Percentiles rank a stretch among this genome's conserved stretches.
These are phyloP conservation scores for Actenoides hombroni DNA, from an alignment of 2,113 vertebrate genomes.

Conservation along the genomic window DNA sequence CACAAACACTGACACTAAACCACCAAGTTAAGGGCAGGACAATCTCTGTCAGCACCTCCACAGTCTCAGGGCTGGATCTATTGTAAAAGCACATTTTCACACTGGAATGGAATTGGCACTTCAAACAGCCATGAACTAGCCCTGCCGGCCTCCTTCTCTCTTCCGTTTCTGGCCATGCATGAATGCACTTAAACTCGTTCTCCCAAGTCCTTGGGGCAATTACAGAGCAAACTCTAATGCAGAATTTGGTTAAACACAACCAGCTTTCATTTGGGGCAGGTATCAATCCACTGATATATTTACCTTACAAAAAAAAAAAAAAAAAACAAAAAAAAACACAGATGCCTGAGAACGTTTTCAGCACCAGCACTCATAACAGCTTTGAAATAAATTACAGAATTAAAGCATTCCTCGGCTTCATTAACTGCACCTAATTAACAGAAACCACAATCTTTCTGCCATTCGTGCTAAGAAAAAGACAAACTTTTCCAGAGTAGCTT, in stretches of 20 bases:
- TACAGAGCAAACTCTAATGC: fast-evolving
- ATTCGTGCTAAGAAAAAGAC: neutral
- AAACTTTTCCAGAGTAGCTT: fast-evolving
- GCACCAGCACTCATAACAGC: neutral
- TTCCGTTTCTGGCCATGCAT: fast-evolving
- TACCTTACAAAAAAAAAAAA: neutral
- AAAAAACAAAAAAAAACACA: neutral
- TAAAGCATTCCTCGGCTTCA: neutral
- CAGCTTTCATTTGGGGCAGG: neutral
- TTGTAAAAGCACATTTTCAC: neutral
- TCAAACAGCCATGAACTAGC: neutral
- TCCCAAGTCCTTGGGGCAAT: neutral
- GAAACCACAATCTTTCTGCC: neutral
- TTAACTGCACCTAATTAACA: neutral
- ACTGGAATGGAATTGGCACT: neutral
- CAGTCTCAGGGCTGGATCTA: neutral
- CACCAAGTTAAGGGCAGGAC: neutral
- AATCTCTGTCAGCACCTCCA: neutral
- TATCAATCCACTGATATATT: neutral
- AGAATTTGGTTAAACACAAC: neutral
- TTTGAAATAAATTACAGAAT: neutral
- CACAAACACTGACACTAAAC: fast-evolving
- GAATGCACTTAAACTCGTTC: fast-evolving
- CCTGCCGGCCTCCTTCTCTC: neutral
- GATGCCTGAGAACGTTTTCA: neutral